phyloP scores from a whole-genome alignment of 2,797 vertebrate genomes.

The Manis crassicaudata region DNA sequence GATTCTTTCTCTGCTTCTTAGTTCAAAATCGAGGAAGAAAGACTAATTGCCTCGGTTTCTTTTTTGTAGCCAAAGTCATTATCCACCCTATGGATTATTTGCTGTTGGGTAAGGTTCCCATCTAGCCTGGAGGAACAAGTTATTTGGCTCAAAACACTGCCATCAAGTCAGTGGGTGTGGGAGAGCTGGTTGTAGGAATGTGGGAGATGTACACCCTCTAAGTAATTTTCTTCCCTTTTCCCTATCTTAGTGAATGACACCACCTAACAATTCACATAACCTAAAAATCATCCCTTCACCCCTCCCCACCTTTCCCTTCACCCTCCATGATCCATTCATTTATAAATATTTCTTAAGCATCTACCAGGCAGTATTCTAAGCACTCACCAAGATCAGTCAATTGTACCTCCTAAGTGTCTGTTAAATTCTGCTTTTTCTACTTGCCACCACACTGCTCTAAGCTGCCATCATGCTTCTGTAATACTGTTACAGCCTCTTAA shows the following conservation, averaged over 20 bases:
- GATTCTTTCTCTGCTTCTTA: neutral
- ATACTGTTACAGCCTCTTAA: neutral
- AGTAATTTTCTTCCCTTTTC: neutral
- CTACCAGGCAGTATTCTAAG: neutral
- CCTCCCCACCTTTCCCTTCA: neutral
- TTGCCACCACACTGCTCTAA: neutral
- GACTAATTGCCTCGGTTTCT: neutral
- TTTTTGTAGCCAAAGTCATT: neutral
- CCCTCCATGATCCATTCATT: neutral
- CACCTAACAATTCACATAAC: neutral
- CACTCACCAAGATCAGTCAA: neutral
- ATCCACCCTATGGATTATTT: neutral
- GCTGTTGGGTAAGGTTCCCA: neutral
- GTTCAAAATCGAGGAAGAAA: conserved; percentile 1
- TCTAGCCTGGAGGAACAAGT: conserved; percentile 15
- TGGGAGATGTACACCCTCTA: neutral
- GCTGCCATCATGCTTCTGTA: neutral
- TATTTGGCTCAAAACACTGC: neutral
- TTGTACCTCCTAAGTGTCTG: neutral
- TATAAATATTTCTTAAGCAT: neutral
- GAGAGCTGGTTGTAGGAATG: neutral
- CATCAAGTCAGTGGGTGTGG: neutral
- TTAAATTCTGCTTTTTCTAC: neutral
- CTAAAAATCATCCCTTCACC: neutral
- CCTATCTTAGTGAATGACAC: neutral